Conservation (phyloP, 2,797 vertebrate species). For the Mus caroli region DNA sequence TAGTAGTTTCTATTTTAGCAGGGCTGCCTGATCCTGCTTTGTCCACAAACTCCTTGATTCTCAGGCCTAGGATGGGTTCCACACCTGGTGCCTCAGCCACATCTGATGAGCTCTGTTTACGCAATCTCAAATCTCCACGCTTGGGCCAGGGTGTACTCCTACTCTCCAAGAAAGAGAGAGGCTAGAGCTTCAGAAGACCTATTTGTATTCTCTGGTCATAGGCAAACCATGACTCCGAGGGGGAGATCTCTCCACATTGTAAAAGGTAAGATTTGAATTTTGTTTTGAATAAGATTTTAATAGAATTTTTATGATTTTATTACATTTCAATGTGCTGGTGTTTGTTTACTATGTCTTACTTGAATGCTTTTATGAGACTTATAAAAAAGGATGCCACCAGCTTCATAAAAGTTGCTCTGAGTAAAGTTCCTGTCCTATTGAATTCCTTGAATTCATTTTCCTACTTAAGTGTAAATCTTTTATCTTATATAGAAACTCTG, state of each 20-base stretch:
- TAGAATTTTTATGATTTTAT: not conserved
- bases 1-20: not conserved
- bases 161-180: not conserved
- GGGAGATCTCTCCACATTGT: not conserved
- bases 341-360: not conserved
- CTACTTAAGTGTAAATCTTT: not conserved
- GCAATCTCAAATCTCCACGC: not conserved
- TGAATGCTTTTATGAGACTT: not conserved
- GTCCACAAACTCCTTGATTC: not conserved
- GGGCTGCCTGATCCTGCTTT: not conserved
- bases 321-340: not conserved
- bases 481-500: not conserved
- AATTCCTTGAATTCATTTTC: not conserved
- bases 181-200: not conserved
- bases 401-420: not conserved
- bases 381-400: not conserved
- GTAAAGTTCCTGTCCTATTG: not conserved
- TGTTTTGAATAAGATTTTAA: not conserved
- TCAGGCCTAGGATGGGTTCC: not conserved
- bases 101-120: not conserved
- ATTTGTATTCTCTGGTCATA: not conserved
- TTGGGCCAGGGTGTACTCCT: too few species aligned
- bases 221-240: not conserved
- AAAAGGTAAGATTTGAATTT: not conserved
- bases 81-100: not conserved